Conservation (phyloP, 2,888 invertebrate species). For the Cynaeus angustus region DNA sequence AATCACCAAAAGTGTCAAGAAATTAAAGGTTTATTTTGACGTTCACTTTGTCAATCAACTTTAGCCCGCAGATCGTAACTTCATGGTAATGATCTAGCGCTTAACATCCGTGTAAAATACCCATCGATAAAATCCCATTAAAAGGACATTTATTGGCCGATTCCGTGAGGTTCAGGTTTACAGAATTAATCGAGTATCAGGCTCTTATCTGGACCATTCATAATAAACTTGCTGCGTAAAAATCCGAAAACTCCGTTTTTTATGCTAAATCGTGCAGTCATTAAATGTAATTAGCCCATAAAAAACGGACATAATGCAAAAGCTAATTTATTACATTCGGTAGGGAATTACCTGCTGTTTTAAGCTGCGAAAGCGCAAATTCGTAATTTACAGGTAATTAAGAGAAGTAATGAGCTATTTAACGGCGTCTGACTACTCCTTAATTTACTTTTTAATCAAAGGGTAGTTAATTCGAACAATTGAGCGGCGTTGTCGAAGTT, state of each 20-base stretch:
- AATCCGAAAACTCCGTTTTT: conserved; percentile 16
- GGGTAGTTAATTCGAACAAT: conserved; percentile 19
- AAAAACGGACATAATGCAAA: conserved; percentile 27
- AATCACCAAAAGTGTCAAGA: too few species aligned
- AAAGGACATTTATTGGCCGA: conserved; percentile 22
- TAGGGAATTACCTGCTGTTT: conserved; percentile 37
- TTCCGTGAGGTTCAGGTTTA: conserved; percentile 18
- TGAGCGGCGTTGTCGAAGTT: conserved; percentile 6
- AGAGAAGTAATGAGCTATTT: conserved; percentile 44
- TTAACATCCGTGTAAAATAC: conserved; percentile 21
- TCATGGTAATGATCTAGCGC: conserved; percentile 28
- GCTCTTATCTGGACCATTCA: conserved; percentile 26
- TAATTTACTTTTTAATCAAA: conserved; percentile 35
- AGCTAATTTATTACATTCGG: conserved; percentile 32
- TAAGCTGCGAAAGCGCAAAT: conserved; percentile 44
- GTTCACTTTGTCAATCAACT: conserved; percentile 19
- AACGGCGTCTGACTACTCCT: conserved; percentile 26
- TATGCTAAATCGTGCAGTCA: conserved; percentile 27
- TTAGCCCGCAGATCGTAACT: background rate
- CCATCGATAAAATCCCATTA: conserved; percentile 36
- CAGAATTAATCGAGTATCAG: conserved; percentile 24
- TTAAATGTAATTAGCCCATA: conserved; percentile 37
- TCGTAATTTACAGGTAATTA: conserved; percentile 48
- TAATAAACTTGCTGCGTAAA: conserved; percentile 3
- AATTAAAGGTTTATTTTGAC: conserved; percentile 11